A percentile compares a stretch with the other conserved stretches of the same genome.
phyloP scores from a whole-genome alignment of 1,140 invertebrate species.

The Liolophura sinensis region DNA sequence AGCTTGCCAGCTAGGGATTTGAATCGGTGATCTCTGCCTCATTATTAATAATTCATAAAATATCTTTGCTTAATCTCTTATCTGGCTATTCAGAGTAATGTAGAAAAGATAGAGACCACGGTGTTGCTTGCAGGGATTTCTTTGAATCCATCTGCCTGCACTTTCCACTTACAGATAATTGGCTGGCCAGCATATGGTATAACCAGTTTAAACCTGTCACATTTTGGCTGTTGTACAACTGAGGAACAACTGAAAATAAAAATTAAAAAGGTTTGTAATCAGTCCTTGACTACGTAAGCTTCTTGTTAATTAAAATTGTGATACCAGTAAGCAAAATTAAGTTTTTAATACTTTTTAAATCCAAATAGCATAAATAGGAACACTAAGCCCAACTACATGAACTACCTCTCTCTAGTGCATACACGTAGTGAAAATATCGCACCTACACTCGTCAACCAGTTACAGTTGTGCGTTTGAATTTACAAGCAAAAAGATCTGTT shows the following conservation, averaged over 20 bases:
- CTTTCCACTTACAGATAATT: conserved; percentile 44
- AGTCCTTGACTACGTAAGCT: background rate
- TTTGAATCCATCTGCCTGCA: background rate
- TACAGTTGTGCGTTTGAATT: no score
- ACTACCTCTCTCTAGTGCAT: no score
- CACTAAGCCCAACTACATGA: no score
- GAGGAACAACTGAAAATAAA: conserved; percentile 31
- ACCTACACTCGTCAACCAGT: no score
- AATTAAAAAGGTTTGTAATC: background rate
- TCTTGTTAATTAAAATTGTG: background rate
- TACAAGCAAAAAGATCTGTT: no score
- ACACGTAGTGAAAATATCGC: no score
- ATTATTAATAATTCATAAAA: background rate
- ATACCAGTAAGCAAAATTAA: background rate
- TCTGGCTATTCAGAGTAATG: background rate
- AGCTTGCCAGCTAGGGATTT: no score
- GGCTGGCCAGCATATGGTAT: conserved; percentile 52
- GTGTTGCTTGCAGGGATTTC: background rate
- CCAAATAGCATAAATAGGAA: background rate
- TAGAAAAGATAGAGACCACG: background rate
- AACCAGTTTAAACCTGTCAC: conserved; percentile 50
- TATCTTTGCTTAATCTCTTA: background rate
- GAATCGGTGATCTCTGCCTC: background rate
- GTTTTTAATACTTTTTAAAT: background rate
- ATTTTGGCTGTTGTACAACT: conserved; percentile 17